Evolutionary conservation across 1,140 invertebrate species (phyloP).

Genomic region (Ceratina australensis): DNA sequence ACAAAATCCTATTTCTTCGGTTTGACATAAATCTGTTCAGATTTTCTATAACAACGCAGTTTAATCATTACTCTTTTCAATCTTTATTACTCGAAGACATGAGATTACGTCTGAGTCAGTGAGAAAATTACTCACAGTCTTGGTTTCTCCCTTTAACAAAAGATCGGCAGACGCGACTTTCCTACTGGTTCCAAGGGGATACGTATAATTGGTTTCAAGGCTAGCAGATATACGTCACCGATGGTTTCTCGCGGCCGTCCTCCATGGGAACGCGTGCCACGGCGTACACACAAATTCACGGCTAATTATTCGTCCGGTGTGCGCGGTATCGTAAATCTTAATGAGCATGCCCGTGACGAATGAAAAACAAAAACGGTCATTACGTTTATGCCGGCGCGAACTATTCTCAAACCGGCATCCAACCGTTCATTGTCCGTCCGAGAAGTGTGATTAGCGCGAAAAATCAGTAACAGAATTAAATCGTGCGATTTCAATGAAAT

Average conservation of each 20-base stretch:
- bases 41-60: too few species aligned
- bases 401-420: slow-evolving; percentile 21
- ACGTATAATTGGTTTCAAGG: slow-evolving; percentile 7
- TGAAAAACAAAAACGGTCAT: slow-evolving; percentile 43
- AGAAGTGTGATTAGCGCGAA: too few species aligned
- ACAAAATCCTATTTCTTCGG: too few species aligned
- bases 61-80: not conserved
- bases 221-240: slow-evolving; percentile 2
- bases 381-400: slow-evolving; percentile 43
- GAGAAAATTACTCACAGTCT: slow-evolving; percentile 9
- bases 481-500: too few species aligned
- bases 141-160: not conserved
- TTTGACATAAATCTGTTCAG: too few species aligned
- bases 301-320: slow-evolving; percentile 66
- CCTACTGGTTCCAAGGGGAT: not conserved
- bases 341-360: slow-evolving; percentile 46
- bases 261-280: slow-evolving; percentile 14
- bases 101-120: not conserved
- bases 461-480: not conserved
- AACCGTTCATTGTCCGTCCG: slow-evolving; percentile 1
- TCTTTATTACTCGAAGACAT: not conserved
- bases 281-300: slow-evolving; percentile 32
- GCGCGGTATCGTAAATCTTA: slow-evolving; percentile 70
- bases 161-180: not conserved
- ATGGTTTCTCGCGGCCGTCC: not conserved